A percentile compares a stretch with the other conserved stretches of the same genome.
phyloP scores from a whole-genome alignment of 2,888 invertebrate genomes.

The Halictus quadricinctus region DNA sequence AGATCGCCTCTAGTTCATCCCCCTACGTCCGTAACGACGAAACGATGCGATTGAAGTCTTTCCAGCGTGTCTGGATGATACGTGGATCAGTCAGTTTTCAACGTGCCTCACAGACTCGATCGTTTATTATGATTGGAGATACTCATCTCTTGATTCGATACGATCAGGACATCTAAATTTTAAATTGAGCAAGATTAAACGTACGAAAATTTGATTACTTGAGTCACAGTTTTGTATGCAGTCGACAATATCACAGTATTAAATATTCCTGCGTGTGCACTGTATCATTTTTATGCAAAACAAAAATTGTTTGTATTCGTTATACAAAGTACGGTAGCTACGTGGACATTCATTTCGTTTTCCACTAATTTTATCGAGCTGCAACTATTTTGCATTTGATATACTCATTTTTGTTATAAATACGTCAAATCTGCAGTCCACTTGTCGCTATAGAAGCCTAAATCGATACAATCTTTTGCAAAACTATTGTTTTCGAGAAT shows the following conservation, averaged over 20 bases:
- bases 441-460: not conserved
- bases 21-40: slow-evolving; percentile 56
- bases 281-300: not conserved
- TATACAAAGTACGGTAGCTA: not conserved
- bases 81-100: slow-evolving; percentile 24
- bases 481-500: not conserved
- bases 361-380: not conserved
- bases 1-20: slow-evolving; percentile 46
- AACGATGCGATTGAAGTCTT: slow-evolving; percentile 53
- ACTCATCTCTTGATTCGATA: slow-evolving; percentile 11
- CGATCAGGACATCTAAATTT: not conserved
- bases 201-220: not conserved
- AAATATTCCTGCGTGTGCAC: not conserved
- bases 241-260: not conserved
- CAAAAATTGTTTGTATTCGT: not conserved
- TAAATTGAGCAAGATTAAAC: not conserved
- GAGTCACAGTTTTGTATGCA: not conserved
- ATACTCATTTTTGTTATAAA: not conserved
- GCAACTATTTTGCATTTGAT: not conserved
- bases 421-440: not conserved
- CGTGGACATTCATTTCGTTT: not conserved
- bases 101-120: slow-evolving; percentile 39
- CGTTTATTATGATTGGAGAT: slow-evolving; percentile 48
- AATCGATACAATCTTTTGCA: not conserved
- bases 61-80: slow-evolving; percentile 21